Conservation (phyloP, 2,888 invertebrate genomes). For the Limnephilus auricula region DNA sequence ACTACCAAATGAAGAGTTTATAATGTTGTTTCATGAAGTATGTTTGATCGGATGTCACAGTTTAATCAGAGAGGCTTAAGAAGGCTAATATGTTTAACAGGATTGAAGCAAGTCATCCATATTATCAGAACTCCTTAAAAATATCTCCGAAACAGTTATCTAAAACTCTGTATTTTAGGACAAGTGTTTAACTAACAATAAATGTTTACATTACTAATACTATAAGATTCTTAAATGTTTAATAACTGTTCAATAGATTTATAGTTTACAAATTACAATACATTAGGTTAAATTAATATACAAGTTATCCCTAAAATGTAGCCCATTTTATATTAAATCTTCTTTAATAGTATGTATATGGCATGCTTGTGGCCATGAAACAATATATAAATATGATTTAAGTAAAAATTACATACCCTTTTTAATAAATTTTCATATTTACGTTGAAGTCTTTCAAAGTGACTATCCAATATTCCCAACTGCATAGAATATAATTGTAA, state of each 20-base stretch:
- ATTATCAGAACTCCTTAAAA: not conserved
- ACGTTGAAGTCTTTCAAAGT: slow-evolving; percentile 14
- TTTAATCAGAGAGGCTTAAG: too few species aligned
- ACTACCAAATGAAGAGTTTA: not conserved
- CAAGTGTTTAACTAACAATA: slow-evolving; percentile 32
- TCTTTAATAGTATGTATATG: slow-evolving; percentile 11
- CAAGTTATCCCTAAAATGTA: not conserved
- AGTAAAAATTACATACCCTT: slow-evolving; percentile 45
- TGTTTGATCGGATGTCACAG: not conserved
- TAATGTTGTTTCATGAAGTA: not conserved
- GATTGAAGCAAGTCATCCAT: not conserved
- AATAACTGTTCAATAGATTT: not conserved
- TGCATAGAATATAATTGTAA: slow-evolving; percentile 20
- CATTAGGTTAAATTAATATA: not conserved
- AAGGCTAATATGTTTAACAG: too few species aligned
- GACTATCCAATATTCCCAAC: slow-evolving; percentile 29
- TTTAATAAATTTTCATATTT: slow-evolving; percentile 19
- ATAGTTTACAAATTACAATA: slow-evolving; percentile 5
- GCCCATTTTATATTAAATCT: slow-evolving; percentile 7
- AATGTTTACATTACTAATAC: slow-evolving; percentile 4
- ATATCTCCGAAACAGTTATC: slow-evolving; percentile 17
- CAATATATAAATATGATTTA: slow-evolving; percentile 24
- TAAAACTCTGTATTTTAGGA: slow-evolving; percentile 10
- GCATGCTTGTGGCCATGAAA: slow-evolving; percentile 1
- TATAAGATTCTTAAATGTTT: slow-evolving; percentile 9